These are phyloP conservation scores for Ceratotherium simum DNA, from an alignment of 2,113 vertebrate genomes.

Conservation along the genomic window DNA sequence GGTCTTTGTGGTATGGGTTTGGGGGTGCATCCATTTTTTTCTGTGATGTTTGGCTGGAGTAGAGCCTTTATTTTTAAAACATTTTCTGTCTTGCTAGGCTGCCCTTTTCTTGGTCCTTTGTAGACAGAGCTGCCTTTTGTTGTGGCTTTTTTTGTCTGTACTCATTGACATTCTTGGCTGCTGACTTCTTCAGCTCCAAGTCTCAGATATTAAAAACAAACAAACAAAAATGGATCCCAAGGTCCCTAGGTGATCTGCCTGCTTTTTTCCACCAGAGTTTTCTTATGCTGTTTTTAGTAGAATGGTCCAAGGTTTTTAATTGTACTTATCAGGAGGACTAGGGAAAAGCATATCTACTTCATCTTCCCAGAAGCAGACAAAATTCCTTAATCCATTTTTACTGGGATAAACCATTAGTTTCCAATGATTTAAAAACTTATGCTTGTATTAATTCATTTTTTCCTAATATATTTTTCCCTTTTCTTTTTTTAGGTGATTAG, in stretches of 20 bases:
- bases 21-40: not conserved
- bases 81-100: not conserved
- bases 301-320: not conserved
- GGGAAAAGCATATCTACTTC: not conserved
- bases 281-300: not conserved
- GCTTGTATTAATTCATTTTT: not conserved
- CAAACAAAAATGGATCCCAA: not conserved
- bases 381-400: not conserved
- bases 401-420: not conserved
- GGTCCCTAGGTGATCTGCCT: not conserved
- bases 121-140: not conserved
- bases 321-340: not conserved
- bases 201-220: not conserved
- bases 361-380: not conserved
- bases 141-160: not conserved
- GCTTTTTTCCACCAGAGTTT: not conserved
- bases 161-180: not conserved
- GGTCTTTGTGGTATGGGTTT: not conserved
- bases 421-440: not conserved
- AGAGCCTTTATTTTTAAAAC: not conserved
- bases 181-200: not conserved
- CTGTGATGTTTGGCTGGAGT: not conserved
- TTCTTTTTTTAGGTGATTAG: not conserved
- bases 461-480: not conserved
- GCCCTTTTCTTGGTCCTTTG: not conserved